Evolutionary conservation across 2,797 vertebrate species (phyloP), one percentile per base, ranked within the genome.

Genomic region (Aplochiton taeniatus): DNA sequence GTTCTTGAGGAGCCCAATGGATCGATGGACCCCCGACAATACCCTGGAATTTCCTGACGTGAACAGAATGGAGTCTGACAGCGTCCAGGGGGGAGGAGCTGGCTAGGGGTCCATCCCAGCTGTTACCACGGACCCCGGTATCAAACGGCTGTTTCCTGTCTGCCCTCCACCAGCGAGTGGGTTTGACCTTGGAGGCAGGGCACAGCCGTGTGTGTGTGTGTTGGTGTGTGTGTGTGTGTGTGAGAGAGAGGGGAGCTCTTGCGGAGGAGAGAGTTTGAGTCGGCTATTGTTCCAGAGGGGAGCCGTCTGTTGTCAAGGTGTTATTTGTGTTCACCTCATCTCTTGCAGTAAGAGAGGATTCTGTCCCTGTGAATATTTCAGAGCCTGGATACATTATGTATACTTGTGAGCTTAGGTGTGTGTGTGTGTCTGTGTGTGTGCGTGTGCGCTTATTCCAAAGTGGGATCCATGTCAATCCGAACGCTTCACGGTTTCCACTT

Each of bases 341-440:
- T 44, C 17, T 8, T 18, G 11, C 49, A 41, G 62, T 57, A 42
- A 65, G 58, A 61, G 66, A 44, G 49, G 58, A 73, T 74, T 80
- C 74, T 75, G 70, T 81, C 75, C 58, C 49, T 44, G 69, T 82
- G 66, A 82, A 85, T 83, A 70, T 79, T 83, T 83, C 11, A 83
- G 79, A 47, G 20, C 19, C 14, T 11, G 47, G 63, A 75, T 73
- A 9, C 74, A 85, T 82, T 66, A 85, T 78, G 69, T 44, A 78
- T 53, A 58, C 64, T 77, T 73, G 72, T 56, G 73, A 66, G 65
- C 52, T 61, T 45, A 48, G 31, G 54, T 8, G 13, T 60, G 47
- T 19, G 52, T 66, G 11, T 31, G 10, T 47, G 50, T 64, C 51
- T 72, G 13, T 60, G n/a, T 47, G 18, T 48, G 31, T 19, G 14